Evolutionary conservation across 2,888 invertebrate species (phyloP).

Genomic region (Heliconius erato): DNA sequence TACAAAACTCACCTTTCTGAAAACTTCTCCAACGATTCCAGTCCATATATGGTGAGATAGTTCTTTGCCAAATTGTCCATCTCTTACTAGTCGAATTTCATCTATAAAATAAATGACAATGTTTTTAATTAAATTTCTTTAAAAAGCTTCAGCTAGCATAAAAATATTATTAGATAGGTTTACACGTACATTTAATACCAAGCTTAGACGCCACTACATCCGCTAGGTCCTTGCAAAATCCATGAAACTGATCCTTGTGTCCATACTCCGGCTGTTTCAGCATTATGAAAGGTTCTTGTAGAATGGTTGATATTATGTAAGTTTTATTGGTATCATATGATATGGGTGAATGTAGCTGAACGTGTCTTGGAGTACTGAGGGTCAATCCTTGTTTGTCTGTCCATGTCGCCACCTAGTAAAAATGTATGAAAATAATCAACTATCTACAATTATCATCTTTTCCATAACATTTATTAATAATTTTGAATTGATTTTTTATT

Average conservation of each 20-base stretch:
- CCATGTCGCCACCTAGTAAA: constrained; percentile 92
- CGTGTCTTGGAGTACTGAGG: constrained; percentile 90
- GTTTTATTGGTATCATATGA: constrained; percentile 93
- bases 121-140: too few species aligned
- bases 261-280: constrained; percentile 87
- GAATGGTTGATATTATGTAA: constrained; percentile 93
- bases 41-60: constrained; percentile 91
- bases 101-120: constrained; percentile 82
- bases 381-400: constrained; percentile 92
- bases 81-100: constrained; percentile 93
- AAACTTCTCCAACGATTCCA: constrained; percentile 94
- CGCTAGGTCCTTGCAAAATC: constrained; percentile 96
- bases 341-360: constrained; percentile 87
- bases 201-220: constrained; percentile 92
- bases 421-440: not conserved
- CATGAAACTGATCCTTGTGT: constrained; percentile 92
- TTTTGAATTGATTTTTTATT: too few species aligned
- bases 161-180: not conserved
- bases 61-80: constrained; percentile 93
- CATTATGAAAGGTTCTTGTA: constrained; percentile 96
- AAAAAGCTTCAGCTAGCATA: not conserved
- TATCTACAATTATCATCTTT: too few species aligned
- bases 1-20: constrained; percentile 89
- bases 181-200: constrained; percentile 91
- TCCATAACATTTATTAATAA: too few species aligned